Evolutionary conservation across 2,113 vertebrate species (phyloP).

Genomic region (Alosa alosa): DNA sequence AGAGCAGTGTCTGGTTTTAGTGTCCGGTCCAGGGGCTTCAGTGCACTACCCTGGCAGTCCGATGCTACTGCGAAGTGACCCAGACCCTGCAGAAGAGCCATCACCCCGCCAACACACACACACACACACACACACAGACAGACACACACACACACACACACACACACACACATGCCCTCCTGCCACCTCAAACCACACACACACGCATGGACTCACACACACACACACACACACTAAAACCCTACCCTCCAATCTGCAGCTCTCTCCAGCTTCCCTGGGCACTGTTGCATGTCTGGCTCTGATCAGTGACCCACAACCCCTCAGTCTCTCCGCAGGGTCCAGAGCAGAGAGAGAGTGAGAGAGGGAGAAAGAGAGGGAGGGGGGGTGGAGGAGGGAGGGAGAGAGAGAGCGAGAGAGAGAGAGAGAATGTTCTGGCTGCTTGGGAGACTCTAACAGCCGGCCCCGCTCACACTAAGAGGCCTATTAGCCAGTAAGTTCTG

Average conservation of each 20-base stretch:
- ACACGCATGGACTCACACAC: not conserved
- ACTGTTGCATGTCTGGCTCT: not conserved
- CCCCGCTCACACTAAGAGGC: not conserved
- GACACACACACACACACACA: no score
- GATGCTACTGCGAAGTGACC: not conserved
- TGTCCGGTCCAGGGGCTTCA: not conserved
- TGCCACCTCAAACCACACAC: not conserved
- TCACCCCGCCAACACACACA: not conserved
- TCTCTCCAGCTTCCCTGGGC: not conserved
- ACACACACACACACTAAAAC: not conserved
- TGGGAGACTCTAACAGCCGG: not conserved
- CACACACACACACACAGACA: not conserved
- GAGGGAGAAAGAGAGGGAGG: not conserved
- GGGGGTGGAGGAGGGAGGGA: not conserved
- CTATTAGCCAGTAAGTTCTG: not conserved
- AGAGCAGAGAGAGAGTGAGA: not conserved
- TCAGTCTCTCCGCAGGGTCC: not conserved
- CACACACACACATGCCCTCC: no score
- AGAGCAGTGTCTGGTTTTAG: not conserved
- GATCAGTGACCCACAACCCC: conserved; percentile 10
- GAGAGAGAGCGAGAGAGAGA: not conserved
- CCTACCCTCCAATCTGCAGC: not conserved
- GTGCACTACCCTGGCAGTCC: not conserved
- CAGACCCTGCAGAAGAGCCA: not conserved
- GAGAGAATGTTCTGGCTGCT: no score